A percentile compares a stretch with the other conserved stretches of the same genome.
phyloP scores from a whole-genome alignment of 2,888 invertebrate species.

The Agonopterix arenella region DNA sequence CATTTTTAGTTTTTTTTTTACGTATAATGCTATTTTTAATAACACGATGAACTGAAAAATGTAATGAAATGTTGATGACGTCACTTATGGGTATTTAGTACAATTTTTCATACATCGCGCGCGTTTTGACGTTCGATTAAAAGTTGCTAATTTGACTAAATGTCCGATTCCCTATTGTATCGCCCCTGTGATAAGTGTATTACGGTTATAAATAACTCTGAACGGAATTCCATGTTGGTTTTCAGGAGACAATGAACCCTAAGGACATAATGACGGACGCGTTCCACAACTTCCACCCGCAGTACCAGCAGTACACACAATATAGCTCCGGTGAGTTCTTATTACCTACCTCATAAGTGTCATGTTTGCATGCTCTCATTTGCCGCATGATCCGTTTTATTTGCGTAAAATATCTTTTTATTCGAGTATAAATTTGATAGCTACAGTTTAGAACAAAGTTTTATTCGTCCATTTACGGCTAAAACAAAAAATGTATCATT shows the following conservation, averaged over 20 bases:
- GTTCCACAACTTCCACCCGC: conserved; percentile 99
- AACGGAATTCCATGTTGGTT: conserved; percentile 10
- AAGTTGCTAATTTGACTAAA: too few species aligned
- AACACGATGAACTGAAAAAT: too few species aligned
- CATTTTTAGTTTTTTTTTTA: too few species aligned
- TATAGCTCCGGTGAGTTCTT: conserved; percentile 94
- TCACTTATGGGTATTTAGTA: too few species aligned
- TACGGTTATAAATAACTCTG: too few species aligned
- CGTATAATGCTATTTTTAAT: too few species aligned
- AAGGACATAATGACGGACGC: conserved; percentile 99
- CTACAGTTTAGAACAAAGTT: not conserved
- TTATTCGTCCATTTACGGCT: not conserved
- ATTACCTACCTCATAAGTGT: conserved; percentile 1
- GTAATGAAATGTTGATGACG: too few species aligned
- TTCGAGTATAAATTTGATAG: not conserved
- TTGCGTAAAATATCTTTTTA: conserved; percentile 25
- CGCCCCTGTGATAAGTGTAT: too few species aligned
- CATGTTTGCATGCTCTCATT: conserved; percentile 21
- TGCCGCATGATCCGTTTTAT: conserved; percentile 44
- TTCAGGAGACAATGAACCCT: conserved; percentile 96
- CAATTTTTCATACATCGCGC: too few species aligned
- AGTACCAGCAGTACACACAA: conserved; percentile 99
- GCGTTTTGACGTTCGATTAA: too few species aligned
- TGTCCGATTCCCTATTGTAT: too few species aligned
- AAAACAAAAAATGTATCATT: too few species aligned